Conservation (phyloP, 2,888 invertebrate genomes). For the Melangyna quadrimaculata region DNA sequence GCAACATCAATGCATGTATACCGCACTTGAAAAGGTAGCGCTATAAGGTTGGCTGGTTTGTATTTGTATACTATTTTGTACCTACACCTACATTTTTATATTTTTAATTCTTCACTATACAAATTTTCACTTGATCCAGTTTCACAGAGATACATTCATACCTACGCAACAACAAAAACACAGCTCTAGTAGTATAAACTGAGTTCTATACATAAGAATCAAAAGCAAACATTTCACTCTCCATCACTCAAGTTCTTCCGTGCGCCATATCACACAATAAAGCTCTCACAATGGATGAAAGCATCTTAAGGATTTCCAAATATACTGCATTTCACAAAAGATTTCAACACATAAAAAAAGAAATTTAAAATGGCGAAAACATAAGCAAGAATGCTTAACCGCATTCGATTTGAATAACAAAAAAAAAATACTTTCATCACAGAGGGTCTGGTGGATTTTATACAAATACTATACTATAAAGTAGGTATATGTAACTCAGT, state of each 20-base stretch:
- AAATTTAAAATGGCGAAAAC: conserved; percentile 37
- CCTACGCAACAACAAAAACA: neutral
- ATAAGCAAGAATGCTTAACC: conserved; percentile 68
- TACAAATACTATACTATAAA: conserved; percentile 47
- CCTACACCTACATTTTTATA: too few relatives aligned
- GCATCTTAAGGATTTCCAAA: conserved; percentile 68
- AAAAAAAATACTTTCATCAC: conserved; percentile 3
- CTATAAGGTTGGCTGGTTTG: conserved; percentile 5
- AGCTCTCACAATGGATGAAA: conserved; percentile 58
- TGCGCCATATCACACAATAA: conserved; percentile 52
- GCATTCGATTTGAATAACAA: conserved; percentile 60
- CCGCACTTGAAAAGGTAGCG: conserved; percentile 29
- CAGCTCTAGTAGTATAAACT: neutral
- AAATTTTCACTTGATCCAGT: conserved; percentile 66
- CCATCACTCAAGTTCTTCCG: conserved; percentile 48
- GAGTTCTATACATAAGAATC: conserved; percentile 17
- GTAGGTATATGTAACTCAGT: too few relatives aligned
- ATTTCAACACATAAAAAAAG: conserved; percentile 35
- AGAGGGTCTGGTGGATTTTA: conserved; percentile 47
- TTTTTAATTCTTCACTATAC: conserved; percentile 51
- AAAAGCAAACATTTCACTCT: conserved; percentile 68
- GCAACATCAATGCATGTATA: conserved; percentile 30
- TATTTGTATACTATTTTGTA: too few relatives aligned
- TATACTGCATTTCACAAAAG: conserved; percentile 66
- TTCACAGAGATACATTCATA: conserved; percentile 15